phyloP scores from a whole-genome alignment of 2,113 vertebrate genomes.

The Peromyscus californicus region DNA sequence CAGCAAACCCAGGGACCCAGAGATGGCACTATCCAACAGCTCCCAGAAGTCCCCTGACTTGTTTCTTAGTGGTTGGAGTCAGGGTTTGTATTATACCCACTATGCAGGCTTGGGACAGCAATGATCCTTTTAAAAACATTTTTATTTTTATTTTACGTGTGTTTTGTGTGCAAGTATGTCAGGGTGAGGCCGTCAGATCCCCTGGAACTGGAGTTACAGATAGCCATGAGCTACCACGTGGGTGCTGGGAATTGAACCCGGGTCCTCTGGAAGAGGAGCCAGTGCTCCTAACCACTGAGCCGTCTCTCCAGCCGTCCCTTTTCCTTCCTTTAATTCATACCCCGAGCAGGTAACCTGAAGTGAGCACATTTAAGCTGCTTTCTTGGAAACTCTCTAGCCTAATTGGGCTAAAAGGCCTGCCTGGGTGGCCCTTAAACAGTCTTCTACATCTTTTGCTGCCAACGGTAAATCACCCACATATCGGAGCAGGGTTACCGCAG shows the following conservation, averaged over 20 bases:
- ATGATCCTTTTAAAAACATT: not conserved
- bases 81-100: too few relatives aligned
- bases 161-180: too few relatives aligned
- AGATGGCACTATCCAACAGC: not conserved
- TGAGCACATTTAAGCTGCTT: not conserved
- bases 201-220: too few relatives aligned
- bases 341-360: not conserved
- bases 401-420: not conserved
- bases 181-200: too few relatives aligned
- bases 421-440: not conserved
- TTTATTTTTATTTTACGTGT: too few relatives aligned
- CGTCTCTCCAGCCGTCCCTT: not conserved
- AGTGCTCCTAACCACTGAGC: too few relatives aligned
- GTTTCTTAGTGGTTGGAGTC: not conserved
- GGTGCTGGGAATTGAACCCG: too few relatives aligned
- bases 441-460: not conserved
- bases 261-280: too few relatives aligned
- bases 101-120: not conserved
- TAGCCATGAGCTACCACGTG: too few relatives aligned
- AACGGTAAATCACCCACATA: not conserved
- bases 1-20: not conserved
- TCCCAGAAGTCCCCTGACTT: not conserved
- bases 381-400: not conserved
- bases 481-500: not conserved
- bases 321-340: not conserved